Conservation (phyloP, 1,140 invertebrate genomes). For the Drosophila pectinifera region DNA sequence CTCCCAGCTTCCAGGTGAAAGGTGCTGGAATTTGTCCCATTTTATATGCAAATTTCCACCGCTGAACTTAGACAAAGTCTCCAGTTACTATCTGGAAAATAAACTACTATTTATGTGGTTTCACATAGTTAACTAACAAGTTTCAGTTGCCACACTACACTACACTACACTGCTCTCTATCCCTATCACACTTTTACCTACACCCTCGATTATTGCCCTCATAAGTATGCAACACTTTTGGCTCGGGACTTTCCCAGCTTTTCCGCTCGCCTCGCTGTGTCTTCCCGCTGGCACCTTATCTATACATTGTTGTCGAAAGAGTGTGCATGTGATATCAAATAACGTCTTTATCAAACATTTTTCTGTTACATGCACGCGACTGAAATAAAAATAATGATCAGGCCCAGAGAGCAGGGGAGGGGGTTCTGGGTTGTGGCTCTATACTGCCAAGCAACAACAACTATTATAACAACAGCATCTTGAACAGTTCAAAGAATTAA, state of each 20-base stretch:
- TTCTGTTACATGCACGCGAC: slow-evolving; percentile 69
- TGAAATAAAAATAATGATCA: slow-evolving; percentile 75
- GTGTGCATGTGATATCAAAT: slow-evolving; percentile 19
- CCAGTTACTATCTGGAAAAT: background rate
- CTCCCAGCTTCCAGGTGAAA: too few species aligned
- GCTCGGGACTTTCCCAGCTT: background rate
- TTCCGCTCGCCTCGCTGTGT: background rate
- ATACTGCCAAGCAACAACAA: slow-evolving; percentile 1
- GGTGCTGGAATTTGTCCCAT: too few species aligned
- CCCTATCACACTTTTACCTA: too few species aligned
- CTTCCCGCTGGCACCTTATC: slow-evolving; percentile 31
- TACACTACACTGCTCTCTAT: slow-evolving; percentile 23
- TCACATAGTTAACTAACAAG: slow-evolving; percentile 25
- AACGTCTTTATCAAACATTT: slow-evolving; percentile 63
- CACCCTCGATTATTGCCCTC: slow-evolving; percentile 20
- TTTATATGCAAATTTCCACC: background rate
- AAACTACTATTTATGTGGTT: slow-evolving; percentile 21
- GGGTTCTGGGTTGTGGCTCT: background rate
- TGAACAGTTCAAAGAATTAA: slow-evolving; percentile 72
- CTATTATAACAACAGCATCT: slow-evolving; percentile 13
- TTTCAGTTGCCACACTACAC: slow-evolving; percentile 11
- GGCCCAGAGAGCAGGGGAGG: background rate
- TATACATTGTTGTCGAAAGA: slow-evolving; percentile 5
- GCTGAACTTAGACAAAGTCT: background rate
- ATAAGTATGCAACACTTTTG: slow-evolving; percentile 30